Evolutionary conservation across 2,888 invertebrate genomes (phyloP).

Genomic region (Nomada flava): DNA sequence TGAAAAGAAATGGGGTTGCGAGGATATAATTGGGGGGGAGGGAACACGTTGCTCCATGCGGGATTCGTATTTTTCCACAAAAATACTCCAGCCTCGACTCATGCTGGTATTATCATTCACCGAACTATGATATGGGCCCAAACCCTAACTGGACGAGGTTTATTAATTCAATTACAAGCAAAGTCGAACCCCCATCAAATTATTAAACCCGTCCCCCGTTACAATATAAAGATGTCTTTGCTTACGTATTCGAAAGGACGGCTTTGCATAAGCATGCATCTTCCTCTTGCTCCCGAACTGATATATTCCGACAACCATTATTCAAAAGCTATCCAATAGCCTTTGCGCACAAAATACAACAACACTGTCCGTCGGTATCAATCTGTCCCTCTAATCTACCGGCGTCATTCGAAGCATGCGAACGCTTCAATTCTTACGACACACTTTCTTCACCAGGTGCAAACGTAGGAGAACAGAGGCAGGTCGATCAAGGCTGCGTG

Average conservation of each 20-base stretch:
- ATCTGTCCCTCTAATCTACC: not conserved
- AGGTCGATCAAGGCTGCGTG: too few relatives aligned
- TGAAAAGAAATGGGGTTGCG: constrained; percentile 14
- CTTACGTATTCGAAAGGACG: constrained; percentile 79
- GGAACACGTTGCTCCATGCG: constrained; percentile 59
- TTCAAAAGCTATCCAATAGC: constrained; percentile 30
- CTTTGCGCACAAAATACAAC: not conserved
- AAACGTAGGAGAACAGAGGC: not conserved
- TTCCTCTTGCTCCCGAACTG: constrained; percentile 77
- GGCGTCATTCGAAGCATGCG: not conserved
- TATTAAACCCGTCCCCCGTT: not conserved
- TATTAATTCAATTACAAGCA: not conserved
- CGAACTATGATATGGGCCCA: constrained; percentile 15
- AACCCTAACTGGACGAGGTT: constrained; percentile 8
- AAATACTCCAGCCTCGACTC: constrained; percentile 35
- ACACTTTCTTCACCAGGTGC: not conserved
- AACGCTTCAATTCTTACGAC: not conserved
- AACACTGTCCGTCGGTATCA: not conserved
- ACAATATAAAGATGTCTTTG: not conserved
- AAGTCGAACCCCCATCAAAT: not conserved
- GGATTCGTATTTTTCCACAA: constrained; percentile 52
- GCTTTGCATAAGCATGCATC: constrained; percentile 77
- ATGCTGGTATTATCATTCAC: constrained; percentile 66
- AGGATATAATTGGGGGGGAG: constrained; percentile 28
- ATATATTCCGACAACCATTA: constrained; percentile 80